A percentile compares a stretch with the other conserved stretches of the same genome.
Evolutionary conservation across 2,113 vertebrate species (phyloP).

Genomic region (Macquaria australasica): DNA sequence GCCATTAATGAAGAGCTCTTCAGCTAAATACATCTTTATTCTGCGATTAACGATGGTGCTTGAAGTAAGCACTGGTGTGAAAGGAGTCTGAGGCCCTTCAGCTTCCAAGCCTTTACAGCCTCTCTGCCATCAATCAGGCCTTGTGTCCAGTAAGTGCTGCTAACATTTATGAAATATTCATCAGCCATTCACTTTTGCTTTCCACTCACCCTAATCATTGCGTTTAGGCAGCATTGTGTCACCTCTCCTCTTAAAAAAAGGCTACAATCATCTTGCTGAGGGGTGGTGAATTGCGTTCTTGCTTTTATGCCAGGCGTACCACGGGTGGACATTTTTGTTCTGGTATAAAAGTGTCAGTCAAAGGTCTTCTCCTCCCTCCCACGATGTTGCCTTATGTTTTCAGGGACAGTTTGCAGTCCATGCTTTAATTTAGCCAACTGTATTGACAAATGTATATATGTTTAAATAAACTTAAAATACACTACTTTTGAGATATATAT

Average conservation of each 20-base stretch:
- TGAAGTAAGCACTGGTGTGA: conserved; percentile 87
- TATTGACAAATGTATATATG: background rate
- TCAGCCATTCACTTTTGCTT: conserved; percentile 95
- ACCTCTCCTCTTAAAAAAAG: conserved; percentile 71
- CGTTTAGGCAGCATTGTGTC: conserved; percentile 87
- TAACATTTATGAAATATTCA: conserved; percentile 99
- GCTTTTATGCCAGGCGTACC: conserved; percentile 90
- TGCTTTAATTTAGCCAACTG: background rate
- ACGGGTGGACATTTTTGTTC: conserved; percentile 88
- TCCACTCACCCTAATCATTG: conserved; percentile 95
- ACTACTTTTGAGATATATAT: conserved; percentile 7
- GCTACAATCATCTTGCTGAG: conserved; percentile 96
- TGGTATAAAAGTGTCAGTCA: conserved; percentile 86
- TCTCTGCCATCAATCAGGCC: conserved; percentile 96
- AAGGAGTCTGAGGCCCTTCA: conserved; percentile 90
- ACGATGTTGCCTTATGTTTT: conserved; percentile 51
- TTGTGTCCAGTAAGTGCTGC: conserved; percentile 95
- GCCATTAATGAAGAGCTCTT: conserved; percentile 95
- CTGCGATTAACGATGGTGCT: conserved; percentile 90
- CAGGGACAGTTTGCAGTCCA: conserved; percentile 30
- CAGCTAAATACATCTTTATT: conserved; percentile 93
- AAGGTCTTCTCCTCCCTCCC: conserved; percentile 84
- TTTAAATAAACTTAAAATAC: conserved; percentile 1
- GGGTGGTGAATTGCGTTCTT: conserved; percentile 87
- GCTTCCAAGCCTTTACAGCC: conserved; percentile 93